Percentiles rank a stretch among this genome's conserved stretches.
phyloP scores from a whole-genome alignment of 2,113 vertebrate species.

The Amblyornis subalaris region DNA sequence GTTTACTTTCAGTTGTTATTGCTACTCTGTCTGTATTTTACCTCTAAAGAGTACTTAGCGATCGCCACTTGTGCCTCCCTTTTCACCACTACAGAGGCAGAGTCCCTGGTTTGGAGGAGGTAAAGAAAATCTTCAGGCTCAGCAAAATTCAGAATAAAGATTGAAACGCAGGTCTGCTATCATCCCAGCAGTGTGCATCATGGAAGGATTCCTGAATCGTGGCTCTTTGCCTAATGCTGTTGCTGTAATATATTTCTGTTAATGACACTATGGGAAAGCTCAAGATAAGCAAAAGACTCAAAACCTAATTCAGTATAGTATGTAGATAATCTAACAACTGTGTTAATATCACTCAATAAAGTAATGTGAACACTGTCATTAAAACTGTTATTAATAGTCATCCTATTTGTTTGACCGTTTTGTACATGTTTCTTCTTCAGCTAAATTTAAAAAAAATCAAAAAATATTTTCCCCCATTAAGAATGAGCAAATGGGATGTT shows the following conservation, averaged over 20 bases:
- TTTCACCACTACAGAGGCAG: not conserved
- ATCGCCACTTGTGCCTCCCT: not conserved
- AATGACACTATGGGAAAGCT: not conserved
- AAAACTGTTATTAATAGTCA: not conserved
- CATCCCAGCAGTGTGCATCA: not conserved
- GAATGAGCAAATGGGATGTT: not conserved
- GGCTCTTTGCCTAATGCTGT: not conserved
- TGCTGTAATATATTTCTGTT: not conserved
- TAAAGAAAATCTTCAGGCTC: not conserved
- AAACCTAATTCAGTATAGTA: not conserved
- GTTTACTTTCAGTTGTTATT: not conserved
- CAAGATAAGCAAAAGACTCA: not conserved
- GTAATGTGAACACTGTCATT: not conserved
- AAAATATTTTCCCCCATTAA: not conserved
- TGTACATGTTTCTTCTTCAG: not conserved
- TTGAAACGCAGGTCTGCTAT: not conserved
- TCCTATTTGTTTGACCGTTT: not conserved
- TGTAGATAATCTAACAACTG: not conserved
- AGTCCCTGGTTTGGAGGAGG: not conserved
- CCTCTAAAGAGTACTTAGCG: not conserved
- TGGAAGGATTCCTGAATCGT: not conserved
- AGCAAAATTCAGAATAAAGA: not conserved
- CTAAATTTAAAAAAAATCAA: not conserved
- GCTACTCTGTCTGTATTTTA: not conserved
- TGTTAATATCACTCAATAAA: not conserved